Percentiles rank a stretch among this genome's conserved stretches.
phyloP scores from a whole-genome alignment of 53 echinoderm and acorn worm genomes.

The Henricia sp. region DNA sequence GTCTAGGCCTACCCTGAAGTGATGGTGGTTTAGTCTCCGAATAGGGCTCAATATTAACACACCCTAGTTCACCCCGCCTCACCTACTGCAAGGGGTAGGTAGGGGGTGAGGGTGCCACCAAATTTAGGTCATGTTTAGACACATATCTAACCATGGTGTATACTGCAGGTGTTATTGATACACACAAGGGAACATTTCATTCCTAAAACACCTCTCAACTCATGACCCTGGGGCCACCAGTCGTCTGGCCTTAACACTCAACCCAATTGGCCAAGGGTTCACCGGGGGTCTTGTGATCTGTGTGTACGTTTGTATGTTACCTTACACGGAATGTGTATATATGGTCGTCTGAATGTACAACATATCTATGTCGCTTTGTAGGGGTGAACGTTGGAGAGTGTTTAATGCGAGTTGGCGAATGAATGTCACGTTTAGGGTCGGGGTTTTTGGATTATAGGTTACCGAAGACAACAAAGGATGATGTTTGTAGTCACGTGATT shows the following conservation, averaged over 20 bases:
- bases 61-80: constrained; percentile 7
- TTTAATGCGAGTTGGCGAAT: background rate
- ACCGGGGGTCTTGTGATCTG: background rate
- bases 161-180: constrained; percentile 11
- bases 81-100: constrained; percentile 21
- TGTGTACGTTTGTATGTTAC: constrained; percentile 16
- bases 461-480: no score
- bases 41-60: no score
- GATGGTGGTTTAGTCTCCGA: no score
- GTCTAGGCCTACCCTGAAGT: no score
- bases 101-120: constrained; percentile 39
- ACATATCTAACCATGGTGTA: constrained; percentile 45
- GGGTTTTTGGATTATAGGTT: no score
- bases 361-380: constrained; percentile 7
- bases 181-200: constrained; percentile 2
- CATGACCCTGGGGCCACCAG: constrained; percentile 29
- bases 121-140: constrained; percentile 45
- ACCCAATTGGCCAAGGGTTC: constrained; percentile 7
- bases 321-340: constrained; percentile 23
- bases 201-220: constrained; percentile 35
- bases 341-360: constrained; percentile 10
- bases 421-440: background rate
- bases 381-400: background rate
- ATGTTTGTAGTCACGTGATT: no score
- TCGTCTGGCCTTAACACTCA: constrained; percentile 1